Evolutionary conservation across 2,888 invertebrate genomes (phyloP), one percentile per base, ranked within the genome.

Genomic region (Listrodromus nycthemerus): DNA sequence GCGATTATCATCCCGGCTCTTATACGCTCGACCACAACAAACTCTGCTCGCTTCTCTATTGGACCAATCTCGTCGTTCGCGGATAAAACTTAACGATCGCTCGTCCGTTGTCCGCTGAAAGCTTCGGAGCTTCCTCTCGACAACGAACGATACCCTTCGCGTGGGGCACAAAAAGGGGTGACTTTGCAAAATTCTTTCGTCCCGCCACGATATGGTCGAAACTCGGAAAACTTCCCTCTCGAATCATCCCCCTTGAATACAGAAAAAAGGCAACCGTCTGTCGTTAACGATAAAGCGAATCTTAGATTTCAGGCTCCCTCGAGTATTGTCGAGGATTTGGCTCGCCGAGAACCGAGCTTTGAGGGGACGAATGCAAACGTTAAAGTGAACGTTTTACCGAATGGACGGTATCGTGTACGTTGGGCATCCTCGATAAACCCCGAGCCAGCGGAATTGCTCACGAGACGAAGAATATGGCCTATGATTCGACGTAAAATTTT

Each of bases 401-500:
- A 21, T 52, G 8, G 21, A 24, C 5, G 19, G 5, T 24, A 55
- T 21, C 13, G 41, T 41, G 41, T 41, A 8, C 55, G 55, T 2
- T 13, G 33, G 7, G 37, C 16, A 33, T 70, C 27, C 19, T 50
- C 50, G 65, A 63, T 78, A 78, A 78, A 37, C 30, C 55, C 45
- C 55, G 30, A 1, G 19, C 19, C 10, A 41, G 30, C 8, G 13
- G 30, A 37, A 19, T 4, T 6, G 21, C 33, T 45, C 13, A 30
- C 13, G 21, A 0, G 33, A 27, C 30, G 8, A 55, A 73, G 27
- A 41, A 24, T n/a, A 24, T 27, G 52, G 37, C 21, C 30, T 55
- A 73, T 19, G 71, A 27, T 55, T 66, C 65, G 37, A 71, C 71
- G 79, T 71, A 52, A 71, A 79, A 71, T 55, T 71, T 66, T 71